Evolutionary conservation across 2,797 vertebrate species (phyloP).

Genomic region (Sciurus vulgaris): DNA sequence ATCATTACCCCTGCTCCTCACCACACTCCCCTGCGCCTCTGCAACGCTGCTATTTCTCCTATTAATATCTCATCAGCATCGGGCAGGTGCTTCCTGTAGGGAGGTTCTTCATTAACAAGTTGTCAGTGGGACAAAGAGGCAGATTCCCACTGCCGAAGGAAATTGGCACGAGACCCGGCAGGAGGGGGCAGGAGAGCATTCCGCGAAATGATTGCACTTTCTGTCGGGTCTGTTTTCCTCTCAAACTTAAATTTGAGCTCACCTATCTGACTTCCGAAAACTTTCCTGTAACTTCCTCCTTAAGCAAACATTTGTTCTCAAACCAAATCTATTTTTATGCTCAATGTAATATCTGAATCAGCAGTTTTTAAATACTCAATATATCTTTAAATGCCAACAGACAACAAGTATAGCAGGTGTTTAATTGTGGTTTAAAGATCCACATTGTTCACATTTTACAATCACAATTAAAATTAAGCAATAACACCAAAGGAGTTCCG

Average conservation of each 20-base stretch:
- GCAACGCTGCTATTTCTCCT: constrained; percentile 85
- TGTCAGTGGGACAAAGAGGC: constrained; percentile 88
- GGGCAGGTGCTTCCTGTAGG: constrained; percentile 89
- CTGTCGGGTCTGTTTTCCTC: neutral
- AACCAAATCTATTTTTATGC: constrained; percentile 85
- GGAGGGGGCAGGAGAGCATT: neutral
- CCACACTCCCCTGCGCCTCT: constrained; percentile 83
- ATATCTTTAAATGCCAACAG: constrained; percentile 93
- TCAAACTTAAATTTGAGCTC: constrained; percentile 79
- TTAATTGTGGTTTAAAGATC: constrained; percentile 94
- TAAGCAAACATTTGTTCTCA: constrained; percentile 85
- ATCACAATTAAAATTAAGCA: constrained; percentile 95
- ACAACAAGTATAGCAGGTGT: constrained; percentile 93
- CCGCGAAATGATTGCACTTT: neutral
- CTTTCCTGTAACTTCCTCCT: constrained; percentile 86
- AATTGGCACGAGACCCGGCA: constrained; percentile 81
- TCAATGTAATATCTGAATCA: constrained; percentile 91
- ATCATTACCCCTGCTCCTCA: constrained; percentile 78
- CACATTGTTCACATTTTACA: constrained; percentile 94
- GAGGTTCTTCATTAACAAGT: constrained; percentile 88
- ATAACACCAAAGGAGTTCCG: constrained; percentile 93
- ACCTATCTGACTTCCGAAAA: constrained; percentile 84
- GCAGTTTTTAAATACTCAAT: constrained; percentile 93
- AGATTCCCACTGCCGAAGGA: constrained; percentile 84
- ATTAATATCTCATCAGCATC: constrained; percentile 88